phyloP scores from a whole-genome alignment of 2,113 vertebrate species.

The Marmota monax region DNA sequence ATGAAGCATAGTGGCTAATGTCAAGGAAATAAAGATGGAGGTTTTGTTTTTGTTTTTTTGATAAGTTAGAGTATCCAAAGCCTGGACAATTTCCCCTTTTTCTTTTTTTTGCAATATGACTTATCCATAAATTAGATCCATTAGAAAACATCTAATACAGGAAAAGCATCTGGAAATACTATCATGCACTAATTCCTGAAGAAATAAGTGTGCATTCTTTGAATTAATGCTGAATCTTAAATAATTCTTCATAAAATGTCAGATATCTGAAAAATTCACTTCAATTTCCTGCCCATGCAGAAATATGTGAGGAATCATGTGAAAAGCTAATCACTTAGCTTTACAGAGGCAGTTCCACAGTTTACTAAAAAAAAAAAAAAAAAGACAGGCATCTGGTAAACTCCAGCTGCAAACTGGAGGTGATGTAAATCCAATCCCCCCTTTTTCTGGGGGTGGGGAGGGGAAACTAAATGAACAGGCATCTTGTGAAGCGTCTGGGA shows the following conservation, averaged over 20 bases:
- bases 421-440: neutral
- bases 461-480: neutral
- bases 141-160: neutral
- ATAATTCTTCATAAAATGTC: constrained; percentile 69
- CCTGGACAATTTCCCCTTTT: neutral
- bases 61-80: neutral
- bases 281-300: constrained; percentile 43
- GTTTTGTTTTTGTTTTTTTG: neutral
- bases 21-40: neutral
- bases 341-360: constrained; percentile 41
- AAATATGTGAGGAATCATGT: constrained; percentile 58
- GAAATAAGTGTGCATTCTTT: neutral
- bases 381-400: neutral
- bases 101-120: neutral
- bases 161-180: constrained; percentile 26
- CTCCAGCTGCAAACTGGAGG: constrained; percentile 1
- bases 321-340: constrained; percentile 65
- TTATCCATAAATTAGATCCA: constrained; percentile 7
- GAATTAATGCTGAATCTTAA: constrained; percentile 46
- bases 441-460: too few relatives aligned
- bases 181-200: neutral
- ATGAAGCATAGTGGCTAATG: fast-evolving
- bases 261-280: constrained; percentile 64
- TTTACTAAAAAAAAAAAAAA: neutral
- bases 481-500: neutral